Conservation (phyloP, 2,888 invertebrate species). For the Dryocosmus kuriphilus region DNA sequence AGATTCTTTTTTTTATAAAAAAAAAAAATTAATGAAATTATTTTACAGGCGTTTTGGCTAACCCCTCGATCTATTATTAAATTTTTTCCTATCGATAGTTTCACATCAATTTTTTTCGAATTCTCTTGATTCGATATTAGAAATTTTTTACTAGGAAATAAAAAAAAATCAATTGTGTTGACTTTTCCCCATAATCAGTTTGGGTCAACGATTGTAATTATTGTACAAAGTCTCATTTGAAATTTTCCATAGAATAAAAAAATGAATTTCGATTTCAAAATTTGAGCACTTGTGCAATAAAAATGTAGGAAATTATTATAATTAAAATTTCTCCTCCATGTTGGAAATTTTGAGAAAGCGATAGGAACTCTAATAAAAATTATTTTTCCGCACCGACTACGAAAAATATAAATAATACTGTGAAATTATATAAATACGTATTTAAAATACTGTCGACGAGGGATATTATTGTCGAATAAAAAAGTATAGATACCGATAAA, state of each 20-base stretch:
- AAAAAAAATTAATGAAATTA: conserved; percentile 70
- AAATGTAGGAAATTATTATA: neutral
- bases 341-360: neutral
- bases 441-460: neutral
- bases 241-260: no score
- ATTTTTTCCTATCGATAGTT: conserved; percentile 17
- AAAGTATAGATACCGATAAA: neutral
- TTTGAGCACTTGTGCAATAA: neutral
- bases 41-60: conserved; percentile 68
- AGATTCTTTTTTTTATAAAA: conserved; percentile 70
- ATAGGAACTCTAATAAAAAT: neutral
- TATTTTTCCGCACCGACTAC: neutral
- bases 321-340: neutral
- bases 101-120: neutral
- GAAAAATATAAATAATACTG: conserved; percentile 6
- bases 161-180: no score
- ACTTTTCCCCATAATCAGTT: no score
- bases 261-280: no score
- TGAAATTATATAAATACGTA: neutral
- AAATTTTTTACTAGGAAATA: neutral
- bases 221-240: conserved; percentile 60
- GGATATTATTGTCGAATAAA: neutral
- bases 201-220: conserved; percentile 55
- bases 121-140: neutral
- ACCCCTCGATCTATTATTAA: conserved; percentile 50